Base-by-base conservation (phyloP, 1,140 invertebrate genomes). In the Mizuhopecten yessoensis region DNA sequence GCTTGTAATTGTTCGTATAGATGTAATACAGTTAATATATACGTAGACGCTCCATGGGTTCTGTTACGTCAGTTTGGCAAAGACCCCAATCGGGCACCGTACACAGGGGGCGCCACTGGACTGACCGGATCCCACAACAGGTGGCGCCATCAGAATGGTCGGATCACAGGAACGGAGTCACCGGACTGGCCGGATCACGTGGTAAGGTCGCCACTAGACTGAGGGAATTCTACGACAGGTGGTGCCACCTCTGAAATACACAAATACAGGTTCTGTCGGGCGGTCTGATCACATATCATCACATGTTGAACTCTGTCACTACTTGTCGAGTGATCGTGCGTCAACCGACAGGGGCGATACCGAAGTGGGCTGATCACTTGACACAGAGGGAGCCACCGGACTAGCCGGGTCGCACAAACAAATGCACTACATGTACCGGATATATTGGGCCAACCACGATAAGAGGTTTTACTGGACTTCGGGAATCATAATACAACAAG, bases 1-100 rank as follows among this genome's bases (percentile, higher is more conserved):
- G 57, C 57, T 75, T 75, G 57, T 75, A 75, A 75, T 75, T 75
- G 57, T 75, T 75, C 57, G n/a, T 11, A 75, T 75, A 75, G 57
- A 75, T 75, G 57, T 75, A 17, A 75, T 75, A 75, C n/a, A 75
- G 57, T 75, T 75, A 75, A 75, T 29, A 75, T n/a, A 75, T n/a
- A 75, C 11, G 5, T 45, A 29, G 23, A 75, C 23, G 57, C 3
- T n/a, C 5, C 23, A 7, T 9, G n/a, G n/a, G 23, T 75, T 75
- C 57, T 13, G 29, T 75, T 75, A 75, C 57, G 57, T 29, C n/a
- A 75, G 57, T 23, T 75, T 75, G 57, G 57, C 57, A 75, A 29
- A 75, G 57, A 5, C 57, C 57, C 57, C 57, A 75, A 29, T 29
- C 57, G 57, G 57, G 23, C 23, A 75, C 23, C 3, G 57, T 13